Percentiles rank a stretch among this genome's conserved stretches.
phyloP scores from a whole-genome alignment of 2,113 vertebrate species.

The Ptychochromis oligacanthus region DNA sequence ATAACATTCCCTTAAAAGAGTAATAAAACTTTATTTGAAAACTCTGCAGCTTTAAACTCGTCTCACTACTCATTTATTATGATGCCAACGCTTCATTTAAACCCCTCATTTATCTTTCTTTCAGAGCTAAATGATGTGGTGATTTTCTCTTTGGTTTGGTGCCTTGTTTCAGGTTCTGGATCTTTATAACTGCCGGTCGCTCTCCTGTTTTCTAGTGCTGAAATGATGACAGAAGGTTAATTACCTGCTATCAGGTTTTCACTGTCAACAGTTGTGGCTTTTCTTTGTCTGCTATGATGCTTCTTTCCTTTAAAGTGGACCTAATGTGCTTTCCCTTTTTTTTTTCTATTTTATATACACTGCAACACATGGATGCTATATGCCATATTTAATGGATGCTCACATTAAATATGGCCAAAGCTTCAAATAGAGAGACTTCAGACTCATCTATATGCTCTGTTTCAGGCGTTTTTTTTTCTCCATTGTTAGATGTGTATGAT shows the following conservation, averaged over 20 bases:
- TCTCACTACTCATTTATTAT: not conserved
- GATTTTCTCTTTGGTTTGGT: not conserved
- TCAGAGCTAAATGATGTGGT: not conserved
- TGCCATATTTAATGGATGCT: too few relatives aligned
- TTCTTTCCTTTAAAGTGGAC: too few relatives aligned
- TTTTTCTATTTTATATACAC: too few relatives aligned
- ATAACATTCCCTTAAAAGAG: not conserved
- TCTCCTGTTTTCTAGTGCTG: not conserved
- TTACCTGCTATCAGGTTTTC: rapidly evolving
- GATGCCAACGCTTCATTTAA: not conserved
- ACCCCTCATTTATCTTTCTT: not conserved
- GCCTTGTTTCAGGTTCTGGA: not conserved
- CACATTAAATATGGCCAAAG: too few relatives aligned
- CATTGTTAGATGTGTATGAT: too few relatives aligned
- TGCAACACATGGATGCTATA: too few relatives aligned
- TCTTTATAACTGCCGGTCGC: not conserved
- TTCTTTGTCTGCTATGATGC: not conserved
- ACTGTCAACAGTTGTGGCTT: not conserved
- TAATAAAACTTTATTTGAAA: not conserved
- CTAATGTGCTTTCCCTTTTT: too few relatives aligned
- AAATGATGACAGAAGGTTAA: not conserved
- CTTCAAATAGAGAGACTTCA: too few relatives aligned
- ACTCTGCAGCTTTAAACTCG: not conserved
- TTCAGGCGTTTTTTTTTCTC: too few relatives aligned
- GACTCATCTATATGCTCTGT: too few relatives aligned